A percentile compares a stretch with the other conserved stretches of the same genome.
Conservation (phyloP, 2,797 vertebrate genomes). For the Sebastes hubbsi region DNA sequence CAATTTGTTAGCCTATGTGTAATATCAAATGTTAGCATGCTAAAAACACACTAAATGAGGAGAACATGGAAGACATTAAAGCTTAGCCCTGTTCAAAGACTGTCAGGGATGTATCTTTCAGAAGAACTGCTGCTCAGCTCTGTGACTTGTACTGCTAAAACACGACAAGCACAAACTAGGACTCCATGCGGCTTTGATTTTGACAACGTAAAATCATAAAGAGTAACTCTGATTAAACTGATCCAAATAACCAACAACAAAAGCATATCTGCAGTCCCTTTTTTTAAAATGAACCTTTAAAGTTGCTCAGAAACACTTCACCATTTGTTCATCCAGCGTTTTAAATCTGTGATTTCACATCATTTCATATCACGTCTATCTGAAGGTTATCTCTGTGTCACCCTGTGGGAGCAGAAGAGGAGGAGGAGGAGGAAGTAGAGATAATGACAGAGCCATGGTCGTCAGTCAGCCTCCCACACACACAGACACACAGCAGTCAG, state of each 20-base stretch:
- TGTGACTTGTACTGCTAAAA: neutral
- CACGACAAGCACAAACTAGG: neutral
- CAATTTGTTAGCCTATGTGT: too few relatives aligned
- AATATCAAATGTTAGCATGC: neutral
- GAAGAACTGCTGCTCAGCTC: neutral
- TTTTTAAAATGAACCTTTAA: neutral
- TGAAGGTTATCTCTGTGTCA: slow-evolving; percentile 26
- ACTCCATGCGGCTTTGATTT: neutral
- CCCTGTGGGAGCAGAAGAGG: neutral
- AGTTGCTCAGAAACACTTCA: neutral
- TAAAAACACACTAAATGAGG: neutral
- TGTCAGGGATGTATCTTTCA: neutral
- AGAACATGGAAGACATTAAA: neutral
- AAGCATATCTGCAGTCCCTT: neutral
- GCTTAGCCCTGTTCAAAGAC: neutral
- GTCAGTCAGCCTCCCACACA: slow-evolving; percentile 30
- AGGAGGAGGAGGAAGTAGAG: neutral
- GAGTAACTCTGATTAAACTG: neutral
- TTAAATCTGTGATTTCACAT: neutral
- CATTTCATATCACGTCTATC: neutral
- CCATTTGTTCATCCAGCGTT: neutral
- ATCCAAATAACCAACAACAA: neutral
- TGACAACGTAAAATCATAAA: neutral
- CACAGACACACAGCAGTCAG: slow-evolving; percentile 1
- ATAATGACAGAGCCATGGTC: slow-evolving; percentile 22